Base-by-base conservation (phyloP, 2,888 invertebrate species). In the Drosophila mimetica region DNA sequence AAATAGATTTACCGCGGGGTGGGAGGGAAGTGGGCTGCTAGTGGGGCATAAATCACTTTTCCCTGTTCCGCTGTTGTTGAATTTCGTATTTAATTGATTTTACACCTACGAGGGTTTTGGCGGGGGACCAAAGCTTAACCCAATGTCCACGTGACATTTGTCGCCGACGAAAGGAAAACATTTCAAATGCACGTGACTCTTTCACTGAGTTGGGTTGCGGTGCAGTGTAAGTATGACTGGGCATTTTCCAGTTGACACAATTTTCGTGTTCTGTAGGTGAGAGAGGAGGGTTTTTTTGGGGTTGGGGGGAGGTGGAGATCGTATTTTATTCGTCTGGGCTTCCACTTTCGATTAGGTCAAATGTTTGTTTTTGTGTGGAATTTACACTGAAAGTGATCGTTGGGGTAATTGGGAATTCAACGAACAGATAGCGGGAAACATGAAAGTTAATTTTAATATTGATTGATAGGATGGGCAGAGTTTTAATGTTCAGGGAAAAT, bases 1-100 rank as follows among this genome's bases (percentile, higher is more conserved):
- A 71, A 75, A 84, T 84, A 76, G 76, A 79, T 75, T 79, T 79
- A 58, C 67, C 50, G 64, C 32, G 51, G 22, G 64, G 28, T 57
- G 74, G 25, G 34, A 8, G 34, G 46, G 2, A 14, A 7, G 42
- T 8, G n/a, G 18, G 16, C 41, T 37, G 28, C 42, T 50, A 50
- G 60, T 46, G 61, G 22, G 50, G 50, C 55, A 69, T 67, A 69
- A 69, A 69, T 69, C 67, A 57, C 65, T 65, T 52, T 69, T 57
- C 32, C 16, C 32, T 41, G 48, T 64, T 54, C 41, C 69, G 36
- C 42, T 51, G 30, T 53, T 50, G 41, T 44, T 51, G 44, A 22
- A 48, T 59, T 69, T 70, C 32, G 47, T 48, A 25, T 53, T 69
- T 59, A 70, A 70, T 70, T 70, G 70, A 70, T 59, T 70, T 70